These are phyloP conservation scores for Sanderia malayensis DNA, from an alignment of 30 jellyfish, hydroid and myxozoan species.

Conservation along the genomic window DNA sequence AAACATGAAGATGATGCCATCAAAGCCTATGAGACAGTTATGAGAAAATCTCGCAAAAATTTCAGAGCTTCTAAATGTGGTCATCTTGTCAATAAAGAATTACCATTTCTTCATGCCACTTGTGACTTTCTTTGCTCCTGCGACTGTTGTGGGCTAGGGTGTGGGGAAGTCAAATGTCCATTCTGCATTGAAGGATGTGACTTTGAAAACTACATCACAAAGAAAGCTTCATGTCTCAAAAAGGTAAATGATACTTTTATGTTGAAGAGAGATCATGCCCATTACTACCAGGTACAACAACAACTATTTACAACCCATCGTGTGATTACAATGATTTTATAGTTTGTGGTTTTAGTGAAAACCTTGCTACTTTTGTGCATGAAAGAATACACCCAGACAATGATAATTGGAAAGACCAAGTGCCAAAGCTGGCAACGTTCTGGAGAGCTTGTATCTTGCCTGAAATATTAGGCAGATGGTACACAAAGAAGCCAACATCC, in stretches of 20 bases:
- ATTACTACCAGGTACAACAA: conserved; percentile 15
- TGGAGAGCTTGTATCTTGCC: background rate
- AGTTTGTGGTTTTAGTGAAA: too few relatives aligned
- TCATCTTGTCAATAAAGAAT: background rate
- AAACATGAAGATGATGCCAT: conserved; percentile 17
- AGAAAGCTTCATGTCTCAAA: background rate
- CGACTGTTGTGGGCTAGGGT: background rate
- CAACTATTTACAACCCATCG: background rate
- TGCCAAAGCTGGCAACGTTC: background rate
- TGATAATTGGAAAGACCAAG: background rate
- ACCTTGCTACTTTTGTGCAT: background rate
- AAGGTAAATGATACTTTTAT: background rate
- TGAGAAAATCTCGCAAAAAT: background rate
- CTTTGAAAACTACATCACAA: background rate
- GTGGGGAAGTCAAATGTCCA: conserved; percentile 8
- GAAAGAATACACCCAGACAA: background rate
- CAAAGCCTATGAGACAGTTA: background rate
- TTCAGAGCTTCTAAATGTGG: background rate
- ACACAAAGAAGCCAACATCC: background rate
- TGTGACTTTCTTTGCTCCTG: conserved; percentile 5
- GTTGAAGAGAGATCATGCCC: background rate
- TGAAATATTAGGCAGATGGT: background rate
- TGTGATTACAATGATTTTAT: too few relatives aligned
- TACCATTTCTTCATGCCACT: background rate
- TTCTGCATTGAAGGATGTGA: background rate